These are phyloP conservation scores for Brevipalpus yothersi DNA, from an alignment of 1,140 invertebrate species.

Conservation along the genomic window DNA sequence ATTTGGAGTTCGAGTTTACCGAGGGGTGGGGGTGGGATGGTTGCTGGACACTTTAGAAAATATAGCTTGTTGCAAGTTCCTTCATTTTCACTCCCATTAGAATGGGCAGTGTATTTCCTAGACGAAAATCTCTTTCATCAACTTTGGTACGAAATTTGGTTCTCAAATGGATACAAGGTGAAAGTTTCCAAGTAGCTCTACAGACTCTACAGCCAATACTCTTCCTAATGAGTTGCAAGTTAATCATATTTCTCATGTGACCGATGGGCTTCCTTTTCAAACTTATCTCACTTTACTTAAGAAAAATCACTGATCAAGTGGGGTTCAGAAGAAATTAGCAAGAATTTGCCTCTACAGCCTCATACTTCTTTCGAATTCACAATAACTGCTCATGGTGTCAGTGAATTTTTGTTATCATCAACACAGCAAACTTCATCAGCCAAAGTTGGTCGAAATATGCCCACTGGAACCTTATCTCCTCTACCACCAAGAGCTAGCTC, in stretches of 20 bases:
- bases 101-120: conserved; percentile 6
- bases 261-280: conserved; percentile 22
- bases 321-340: conserved; percentile 5
- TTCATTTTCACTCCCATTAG: conserved; percentile 78
- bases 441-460: neutral
- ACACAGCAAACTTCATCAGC: neutral
- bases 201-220: conserved; percentile 61
- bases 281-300: conserved; percentile 19
- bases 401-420: conserved; percentile 5
- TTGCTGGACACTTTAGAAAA: conserved; percentile 53
- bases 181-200: conserved; percentile 65
- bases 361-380: conserved; percentile 3
- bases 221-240: conserved; percentile 72
- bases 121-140: neutral
- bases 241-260: conserved; percentile 45
- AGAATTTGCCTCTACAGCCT: conserved; percentile 5
- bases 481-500: neutral
- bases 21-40: conserved; percentile 47
- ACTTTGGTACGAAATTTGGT: neutral
- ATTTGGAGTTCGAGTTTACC: conserved; percentile 57
- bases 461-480: neutral
- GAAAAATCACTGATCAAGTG: conserved; percentile 4
- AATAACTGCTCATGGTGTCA: conserved; percentile 6
- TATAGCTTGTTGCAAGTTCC: conserved; percentile 52
- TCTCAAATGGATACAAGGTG: conserved; percentile 80